Evolutionary conservation across 2,113 vertebrate genomes (phyloP), one percentile per base, ranked within the genome.

Genomic region (Hyaena hyaena): DNA sequence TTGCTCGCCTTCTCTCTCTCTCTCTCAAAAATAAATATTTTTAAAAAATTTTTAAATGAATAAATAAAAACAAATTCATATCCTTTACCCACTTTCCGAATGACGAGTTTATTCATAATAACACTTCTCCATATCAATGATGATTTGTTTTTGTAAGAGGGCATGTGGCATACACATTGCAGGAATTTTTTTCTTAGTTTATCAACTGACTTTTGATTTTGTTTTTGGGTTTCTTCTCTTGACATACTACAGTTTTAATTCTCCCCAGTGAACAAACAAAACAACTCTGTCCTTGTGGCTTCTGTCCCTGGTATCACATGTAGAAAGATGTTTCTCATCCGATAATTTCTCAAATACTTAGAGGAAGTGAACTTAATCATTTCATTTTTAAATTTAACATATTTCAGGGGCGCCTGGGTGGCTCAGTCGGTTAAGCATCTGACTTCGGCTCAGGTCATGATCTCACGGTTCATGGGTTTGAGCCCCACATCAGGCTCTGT

Each of bases 361-460:
- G 7, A 28, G 19, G 55, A 53, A 77, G 31, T 74, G 80, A 61
- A 61, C 76, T 43, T 66, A 33, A 63, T 88, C 6, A 80, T 95
- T 94, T 94, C 21, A 73, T 71, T 95, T 92, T 71, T 39, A 90
- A 4, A 39, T 63, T 86, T 74, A 90, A 85, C 26, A 73, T 33
- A 73, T 82, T 80, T 82, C 15, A 5, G 80, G 33, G 33, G 39
- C 4, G 39, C 39, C 39, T 39, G 39, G 39, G 39, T 39, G 39
- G 39, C 39, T 39, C 39, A 39, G 39, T 39, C 39, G 39, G 39
- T 4, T 39, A 39, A 39, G 39, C 39, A 39, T 39, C 39, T 39
- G 39, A 39, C 39, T 39, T 39, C 4, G 39, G 39, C 39, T 39
- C 39, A 39, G 39, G 39, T 39, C 39, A 39, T 39, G 39, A 39